Conservation (phyloP, 2,113 vertebrate genomes). For the Hemibagrus wyckioides region DNA sequence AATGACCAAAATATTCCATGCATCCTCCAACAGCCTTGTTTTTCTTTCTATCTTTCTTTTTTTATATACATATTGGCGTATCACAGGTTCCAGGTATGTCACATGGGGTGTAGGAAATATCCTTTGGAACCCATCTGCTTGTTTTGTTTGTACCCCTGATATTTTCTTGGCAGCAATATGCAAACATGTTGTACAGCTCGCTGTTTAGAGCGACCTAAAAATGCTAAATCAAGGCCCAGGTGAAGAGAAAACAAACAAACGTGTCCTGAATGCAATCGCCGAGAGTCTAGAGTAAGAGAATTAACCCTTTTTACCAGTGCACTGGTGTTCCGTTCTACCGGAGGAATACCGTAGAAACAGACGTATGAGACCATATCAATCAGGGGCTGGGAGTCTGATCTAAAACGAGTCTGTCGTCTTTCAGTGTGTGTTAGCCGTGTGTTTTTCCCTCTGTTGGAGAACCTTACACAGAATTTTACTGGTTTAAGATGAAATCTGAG, state of each 20-base stretch:
- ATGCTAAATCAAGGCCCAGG: not conserved
- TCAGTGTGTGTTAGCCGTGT: no score
- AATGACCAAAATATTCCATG: conserved; percentile 35
- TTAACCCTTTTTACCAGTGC: no score
- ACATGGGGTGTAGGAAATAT: conserved; percentile 42
- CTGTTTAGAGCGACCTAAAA: not conserved
- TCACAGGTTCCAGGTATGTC: conserved; percentile 46
- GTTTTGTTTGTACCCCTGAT: conserved; percentile 10
- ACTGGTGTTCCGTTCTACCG: no score
- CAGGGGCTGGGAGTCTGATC: no score
- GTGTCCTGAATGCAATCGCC: not conserved
- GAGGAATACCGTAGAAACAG: no score
- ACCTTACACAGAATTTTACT: no score
- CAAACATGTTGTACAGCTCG: conserved; percentile 6
- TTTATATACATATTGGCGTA: conserved; percentile 27
- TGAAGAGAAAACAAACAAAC: not conserved
- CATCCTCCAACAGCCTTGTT: conserved; percentile 39
- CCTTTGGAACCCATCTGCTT: conserved; percentile 43
- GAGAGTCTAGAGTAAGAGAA: not conserved
- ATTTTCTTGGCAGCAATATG: conserved; percentile 35
- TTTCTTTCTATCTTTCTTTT: not conserved
- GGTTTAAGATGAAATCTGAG: no score
- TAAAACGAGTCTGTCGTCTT: no score
- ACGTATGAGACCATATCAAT: no score
- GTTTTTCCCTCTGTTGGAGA: no score